phyloP scores from a whole-genome alignment of 1,140 invertebrate species.

The Microplitis mediator region DNA sequence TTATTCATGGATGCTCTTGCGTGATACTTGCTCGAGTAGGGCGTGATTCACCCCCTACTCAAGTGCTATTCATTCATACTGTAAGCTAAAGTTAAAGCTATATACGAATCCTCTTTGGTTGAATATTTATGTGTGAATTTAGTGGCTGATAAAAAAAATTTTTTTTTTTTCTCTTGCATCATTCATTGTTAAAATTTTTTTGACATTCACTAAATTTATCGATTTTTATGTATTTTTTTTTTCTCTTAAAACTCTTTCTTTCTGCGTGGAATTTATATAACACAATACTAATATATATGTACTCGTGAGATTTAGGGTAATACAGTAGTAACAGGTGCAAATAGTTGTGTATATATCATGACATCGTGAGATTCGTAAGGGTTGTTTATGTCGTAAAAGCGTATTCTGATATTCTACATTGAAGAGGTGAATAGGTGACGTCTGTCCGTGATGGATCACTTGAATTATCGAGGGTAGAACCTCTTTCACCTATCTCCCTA shows the following conservation, averaged over 20 bases:
- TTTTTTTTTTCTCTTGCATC: background rate
- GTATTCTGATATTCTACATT: background rate
- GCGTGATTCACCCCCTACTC: constrained; percentile 12
- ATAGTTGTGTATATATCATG: constrained; percentile 12
- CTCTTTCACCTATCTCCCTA: background rate
- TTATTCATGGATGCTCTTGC: constrained; percentile 17
- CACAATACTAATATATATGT: too few species aligned
- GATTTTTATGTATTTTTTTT: background rate
- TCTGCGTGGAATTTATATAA: too few species aligned
- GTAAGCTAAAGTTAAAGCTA: constrained; percentile 8
- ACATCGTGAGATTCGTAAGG: background rate
- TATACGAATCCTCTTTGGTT: background rate
- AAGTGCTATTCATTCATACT: background rate
- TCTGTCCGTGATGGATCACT: constrained; percentile 32
- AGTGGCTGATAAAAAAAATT: background rate
- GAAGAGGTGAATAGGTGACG: constrained; percentile 7
- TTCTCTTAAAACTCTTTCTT: background rate
- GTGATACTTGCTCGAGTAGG: constrained; percentile 7
- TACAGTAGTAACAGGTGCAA: constrained; percentile 5
- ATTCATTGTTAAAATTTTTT: background rate
- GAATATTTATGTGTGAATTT: constrained; percentile 22
- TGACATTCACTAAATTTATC: too few species aligned
- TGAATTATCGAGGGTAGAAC: constrained; percentile 28
- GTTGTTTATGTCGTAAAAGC: constrained; percentile 2
- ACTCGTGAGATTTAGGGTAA: too few species aligned